Evolutionary conservation across 2,888 invertebrate genomes (phyloP).

Genomic region (Branchipolynoe longqiensis): DNA sequence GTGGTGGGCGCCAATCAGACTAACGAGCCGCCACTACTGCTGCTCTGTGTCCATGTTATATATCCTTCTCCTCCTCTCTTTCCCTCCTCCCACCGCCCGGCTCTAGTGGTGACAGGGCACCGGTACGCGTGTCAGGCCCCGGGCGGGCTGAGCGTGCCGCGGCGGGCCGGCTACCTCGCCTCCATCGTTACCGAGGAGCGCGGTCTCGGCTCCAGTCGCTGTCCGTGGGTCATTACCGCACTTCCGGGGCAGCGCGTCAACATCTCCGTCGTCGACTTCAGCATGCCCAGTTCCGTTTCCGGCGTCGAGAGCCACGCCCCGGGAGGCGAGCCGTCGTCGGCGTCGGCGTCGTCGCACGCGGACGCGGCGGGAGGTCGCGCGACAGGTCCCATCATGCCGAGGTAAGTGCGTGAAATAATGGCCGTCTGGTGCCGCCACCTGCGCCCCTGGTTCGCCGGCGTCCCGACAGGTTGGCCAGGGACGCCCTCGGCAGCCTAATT

Average conservation of each 20-base stretch:
- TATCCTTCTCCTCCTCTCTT: too few relatives aligned
- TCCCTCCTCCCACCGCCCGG: too few relatives aligned
- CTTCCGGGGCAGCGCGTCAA: slow-evolving; percentile 65
- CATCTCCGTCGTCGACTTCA: slow-evolving; percentile 65
- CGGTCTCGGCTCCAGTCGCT: slow-evolving; percentile 53
- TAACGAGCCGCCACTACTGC: slow-evolving; percentile 28
- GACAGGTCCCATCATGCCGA: slow-evolving; percentile 37
- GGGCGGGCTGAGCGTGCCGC: slow-evolving; percentile 47
- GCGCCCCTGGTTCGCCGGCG: neutral
- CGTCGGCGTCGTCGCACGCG: slow-evolving; percentile 59
- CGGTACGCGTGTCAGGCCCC: slow-evolving; percentile 46
- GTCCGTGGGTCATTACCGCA: slow-evolving; percentile 64
- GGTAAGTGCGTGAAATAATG: too few relatives aligned
- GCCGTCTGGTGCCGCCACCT: neutral
- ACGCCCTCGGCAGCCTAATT: too few relatives aligned
- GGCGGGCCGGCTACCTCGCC: slow-evolving; percentile 43
- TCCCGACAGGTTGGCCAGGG: neutral
- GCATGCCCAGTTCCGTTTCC: slow-evolving; percentile 20
- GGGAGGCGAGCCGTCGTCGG: slow-evolving; percentile 60
- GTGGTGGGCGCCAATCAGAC: slow-evolving; percentile 18
- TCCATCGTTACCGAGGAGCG: slow-evolving; percentile 53
- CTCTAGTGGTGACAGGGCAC: slow-evolving; percentile 44
- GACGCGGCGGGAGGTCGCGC: neutral
- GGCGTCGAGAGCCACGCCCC: neutral
- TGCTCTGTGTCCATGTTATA: too few relatives aligned